Evolutionary conservation across 92 coral and sea anemone species (phyloP).

Genomic region (Heliopora coerulea): DNA sequence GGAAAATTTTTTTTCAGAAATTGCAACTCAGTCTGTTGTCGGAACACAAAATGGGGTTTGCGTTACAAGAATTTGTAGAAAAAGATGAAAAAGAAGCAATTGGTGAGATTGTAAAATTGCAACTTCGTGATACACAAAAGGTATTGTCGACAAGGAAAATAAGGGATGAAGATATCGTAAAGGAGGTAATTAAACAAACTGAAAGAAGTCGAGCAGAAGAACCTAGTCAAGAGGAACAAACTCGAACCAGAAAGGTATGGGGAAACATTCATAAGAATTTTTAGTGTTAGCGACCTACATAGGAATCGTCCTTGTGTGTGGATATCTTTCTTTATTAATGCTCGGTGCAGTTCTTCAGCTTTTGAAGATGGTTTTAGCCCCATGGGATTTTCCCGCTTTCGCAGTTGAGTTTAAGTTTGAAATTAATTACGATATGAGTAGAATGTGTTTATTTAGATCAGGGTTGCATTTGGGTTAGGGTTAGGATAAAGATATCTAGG

Average conservation of each 20-base stretch:
- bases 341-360: no score
- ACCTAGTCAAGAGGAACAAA: slow-evolving; percentile 61
- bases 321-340: no score
- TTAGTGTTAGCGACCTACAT: no score
- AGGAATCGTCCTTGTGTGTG: no score
- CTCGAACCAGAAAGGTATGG: slow-evolving; percentile 58
- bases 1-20: slow-evolving; percentile 51
- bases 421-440: no score
- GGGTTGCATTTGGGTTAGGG: no score
- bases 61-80: slow-evolving; percentile 90
- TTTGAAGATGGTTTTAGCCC: no score
- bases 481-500: no score
- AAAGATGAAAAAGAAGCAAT: slow-evolving; percentile 97
- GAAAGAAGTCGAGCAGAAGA: slow-evolving; percentile 61
- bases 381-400: no score
- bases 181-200: slow-evolving; percentile 69
- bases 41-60: slow-evolving; percentile 87
- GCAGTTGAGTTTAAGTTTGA: no score
- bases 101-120: slow-evolving; percentile 78
- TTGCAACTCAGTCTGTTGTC: slow-evolving; percentile 76
- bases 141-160: slow-evolving; percentile 64
- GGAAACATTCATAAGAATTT: no score
- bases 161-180: slow-evolving; percentile 68
- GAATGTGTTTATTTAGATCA: no score
- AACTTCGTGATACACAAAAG: slow-evolving; percentile 75